Evolutionary conservation across 2,113 vertebrate genomes (phyloP), one percentile per base, ranked within the genome.

Genomic region (Pholis gunnellus): DNA sequence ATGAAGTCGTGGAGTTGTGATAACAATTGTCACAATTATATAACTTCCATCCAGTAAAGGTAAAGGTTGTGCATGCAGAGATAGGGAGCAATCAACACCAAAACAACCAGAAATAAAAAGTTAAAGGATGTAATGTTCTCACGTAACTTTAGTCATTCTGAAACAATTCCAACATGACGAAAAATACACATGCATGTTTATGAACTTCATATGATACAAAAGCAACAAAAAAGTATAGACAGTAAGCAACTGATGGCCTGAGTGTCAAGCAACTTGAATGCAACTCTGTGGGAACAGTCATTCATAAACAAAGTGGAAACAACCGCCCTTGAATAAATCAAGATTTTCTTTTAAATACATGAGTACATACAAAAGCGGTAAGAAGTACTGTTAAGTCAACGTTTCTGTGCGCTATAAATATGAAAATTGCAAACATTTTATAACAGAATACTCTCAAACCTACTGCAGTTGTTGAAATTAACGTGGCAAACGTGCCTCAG

Each of bases 131-230:
- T 73, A 72, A 90, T 73, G 25, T 93, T 92, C 76, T 84, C 78
- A 89, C 71, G 84, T 79, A 89, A 86, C 87, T 91, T 89, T 78
- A 92, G 87, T 90, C 88, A 88, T 83, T 89, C 86, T 84, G 69
- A 86, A 87, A 92, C 85, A 78, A 79, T 81, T 85, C 76, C 65
- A 87, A 90, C 86, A 75, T 79, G 75, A 93, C 46, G 36, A 81
- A 90, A 91, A 70, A 20, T 90, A 74, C 80, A 90, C 88, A 89
- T 80, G 82, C 78, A 82, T 91, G 75, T 84, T 88, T 76, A 72
- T 84, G 75, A 83, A 86, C 36, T 65, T 86, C 67, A 85, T 77
- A 86, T 84, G 36, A 93, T 88, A 92, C 77, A 93, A 89, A 89
- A 82, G 17, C 63, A 78, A 63, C 63, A 78, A 46, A 85, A 74